Evolutionary conservation across 2,113 vertebrate species (phyloP), one percentile per base, ranked within the genome.

Genomic region (Sylvicapra grimmia): DNA sequence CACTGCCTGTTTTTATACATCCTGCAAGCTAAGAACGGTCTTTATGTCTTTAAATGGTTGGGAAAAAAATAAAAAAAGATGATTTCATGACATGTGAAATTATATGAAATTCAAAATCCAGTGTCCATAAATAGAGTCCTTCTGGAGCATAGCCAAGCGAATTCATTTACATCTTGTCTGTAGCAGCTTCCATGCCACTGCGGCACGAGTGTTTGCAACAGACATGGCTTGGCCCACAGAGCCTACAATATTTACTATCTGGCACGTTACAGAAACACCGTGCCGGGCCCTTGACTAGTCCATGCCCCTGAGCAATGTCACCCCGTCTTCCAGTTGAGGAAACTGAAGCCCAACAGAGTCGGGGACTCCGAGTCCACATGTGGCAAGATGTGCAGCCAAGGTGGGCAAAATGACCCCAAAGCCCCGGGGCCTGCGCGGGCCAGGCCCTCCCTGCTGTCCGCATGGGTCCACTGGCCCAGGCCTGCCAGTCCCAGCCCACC

Each of bases 381-480:
- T 0, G 2, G 16, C 3, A 0, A 40, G 61, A 44, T 0, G 4
- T 1, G 19, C 0, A 4, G 10, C 51, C 44, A 14, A 80, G 8
- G 9, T 0, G 6, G 33, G 23, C 80, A 77, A 59, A 12, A 25
- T 47, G 36, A 25, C 58, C 54, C 25, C 54, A 5, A 40, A 56
- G 84, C 5, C 40, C 11, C 0, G 0, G 59, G 51, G 2, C 51
- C 7, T 31, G 4, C 2, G 25, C 5, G 18, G 19, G 77, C 7
- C 0, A 0, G 27, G 14, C 7, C 53, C 9, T 44, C 47, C 27
- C 21, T 29, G 61, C 25, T 13, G 36, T 23, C 77, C 31, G 5
- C 0, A 0, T 1, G 68, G 63, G 25, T 19, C 14, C 33, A 3
- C 53, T 1, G 9, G 15, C 68, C 21, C 0, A 10, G 47, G 79